A percentile compares a stretch with the other conserved stretches of the same genome.
Conservation (phyloP, 2,797 vertebrate species). For the Nyctalus aviator region DNA sequence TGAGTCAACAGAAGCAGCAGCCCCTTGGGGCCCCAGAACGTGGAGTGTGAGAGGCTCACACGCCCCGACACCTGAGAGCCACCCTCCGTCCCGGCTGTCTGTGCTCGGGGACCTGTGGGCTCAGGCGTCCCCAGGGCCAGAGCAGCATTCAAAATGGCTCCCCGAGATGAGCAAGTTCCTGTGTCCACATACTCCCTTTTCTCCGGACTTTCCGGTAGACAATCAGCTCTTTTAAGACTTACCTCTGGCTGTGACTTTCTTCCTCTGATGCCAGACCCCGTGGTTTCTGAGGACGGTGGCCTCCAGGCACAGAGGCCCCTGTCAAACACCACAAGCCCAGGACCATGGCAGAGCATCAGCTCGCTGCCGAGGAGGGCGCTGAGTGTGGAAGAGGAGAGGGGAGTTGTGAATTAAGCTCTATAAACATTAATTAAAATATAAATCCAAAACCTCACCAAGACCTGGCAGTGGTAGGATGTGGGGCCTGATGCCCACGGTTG, state of each 20-base stretch:
- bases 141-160: not conserved
- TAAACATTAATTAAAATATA: conserved; percentile 82
- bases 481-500: conserved; percentile 52
- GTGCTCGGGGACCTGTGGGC: fast-evolving
- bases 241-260: not conserved
- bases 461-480: conserved; percentile 71
- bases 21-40: not conserved
- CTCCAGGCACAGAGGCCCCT: fast-evolving
- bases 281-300: not conserved
- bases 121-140: not conserved
- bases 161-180: not conserved
- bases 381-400: conserved; percentile 47
- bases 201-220: too few species aligned
- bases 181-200: not conserved
- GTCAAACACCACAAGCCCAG: not conserved
- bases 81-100: not conserved
- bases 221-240: not conserved
- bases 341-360: not conserved
- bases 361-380: not conserved
- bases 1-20: not conserved
- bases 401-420: conserved; percentile 76
- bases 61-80: not conserved
- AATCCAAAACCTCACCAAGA: conserved; percentile 66
- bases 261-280: not conserved
- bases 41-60: not conserved